Evolutionary conservation across 1,140 invertebrate species (phyloP), one percentile per base, ranked within the genome.

Genomic region (Papilio xuthus): DNA sequence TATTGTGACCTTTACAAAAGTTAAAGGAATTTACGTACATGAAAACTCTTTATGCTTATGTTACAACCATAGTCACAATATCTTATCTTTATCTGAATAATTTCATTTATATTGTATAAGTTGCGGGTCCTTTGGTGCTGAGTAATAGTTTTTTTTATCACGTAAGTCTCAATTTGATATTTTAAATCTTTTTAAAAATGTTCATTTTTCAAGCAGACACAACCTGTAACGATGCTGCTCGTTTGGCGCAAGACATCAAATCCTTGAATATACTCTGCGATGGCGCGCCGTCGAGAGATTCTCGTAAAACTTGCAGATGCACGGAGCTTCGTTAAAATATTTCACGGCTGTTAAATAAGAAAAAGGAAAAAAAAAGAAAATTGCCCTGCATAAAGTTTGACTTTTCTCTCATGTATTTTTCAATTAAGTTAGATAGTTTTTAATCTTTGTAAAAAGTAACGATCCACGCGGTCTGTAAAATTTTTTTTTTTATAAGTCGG

Each of bases 281-380:
- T 26, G 23, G 12, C 60, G 60, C 60, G 23, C 12, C 60, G 60
- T 67, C 26, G 60, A 67, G 60, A 67, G 60, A 67, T 67, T 67
- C 60, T 67, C 60, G 60, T 67, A 67, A 67, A 67, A 67, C 23
- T 67, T 67, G 60, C 60, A 67, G 60, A 67, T 67, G 60, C 60
- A 67, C 13, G 60, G 26, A 67, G 60, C 60, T 67, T 67, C 60
- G 60, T 67, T 67, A 67, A 28, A 67, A 67, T 67, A 67, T 67
- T 67, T 26, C 20, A 60, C 20, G 56, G 23, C 28, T 63, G 23
- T 63, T 63, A 63, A 63, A 28, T 28, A 28, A 63, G 12, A 28
- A 63, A 63, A 63, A 63, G 26, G 15, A 63, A 63, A 63, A 28
- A 63, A 63, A 63, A 28, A 3, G 4, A 37, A 37, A 37, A 37